Percentiles rank a stretch among this genome's conserved stretches.
Conservation (phyloP, 1,140 invertebrate genomes). For the Drosophila sp. region DNA sequence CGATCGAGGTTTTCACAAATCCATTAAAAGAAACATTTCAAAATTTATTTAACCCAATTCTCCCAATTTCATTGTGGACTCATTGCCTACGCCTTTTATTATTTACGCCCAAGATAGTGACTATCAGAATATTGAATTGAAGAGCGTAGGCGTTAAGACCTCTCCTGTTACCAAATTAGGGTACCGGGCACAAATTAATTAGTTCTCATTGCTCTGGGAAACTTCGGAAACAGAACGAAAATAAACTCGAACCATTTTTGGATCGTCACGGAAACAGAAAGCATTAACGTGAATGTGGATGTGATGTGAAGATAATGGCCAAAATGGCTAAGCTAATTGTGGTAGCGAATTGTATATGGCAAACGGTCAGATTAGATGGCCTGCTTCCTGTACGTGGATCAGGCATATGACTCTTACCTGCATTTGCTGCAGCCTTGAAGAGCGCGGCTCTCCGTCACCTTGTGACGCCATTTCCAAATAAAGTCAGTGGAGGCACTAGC, state of each 20-base stretch:
- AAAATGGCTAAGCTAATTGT: conserved; percentile 46
- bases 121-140: conserved; percentile 13
- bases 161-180: conserved; percentile 47
- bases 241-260: conserved; percentile 45
- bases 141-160: conserved; percentile 22
- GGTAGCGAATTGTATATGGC: conserved; percentile 35
- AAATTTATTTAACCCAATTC: not conserved
- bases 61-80: not conserved
- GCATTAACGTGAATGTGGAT: not conserved
- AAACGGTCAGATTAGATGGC: conserved; percentile 10
- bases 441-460: conserved; percentile 60
- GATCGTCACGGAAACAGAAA: conserved; percentile 52
- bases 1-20: no score
- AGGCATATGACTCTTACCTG: conserved; percentile 83
- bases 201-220: conserved; percentile 46
- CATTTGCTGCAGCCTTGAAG: conserved; percentile 85
- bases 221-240: conserved; percentile 17
- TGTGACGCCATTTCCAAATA: conserved; percentile 81
- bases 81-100: conserved; percentile 15
- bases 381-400: conserved; percentile 19
- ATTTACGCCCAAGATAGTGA: conserved; percentile 17
- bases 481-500: conserved; percentile 28
- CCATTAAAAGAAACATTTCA: not conserved
- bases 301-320: conserved; percentile 11
- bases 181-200: conserved; percentile 49